Evolutionary conservation across 2,113 vertebrate genomes (phyloP).

Genomic region (Siniperca knerii): DNA sequence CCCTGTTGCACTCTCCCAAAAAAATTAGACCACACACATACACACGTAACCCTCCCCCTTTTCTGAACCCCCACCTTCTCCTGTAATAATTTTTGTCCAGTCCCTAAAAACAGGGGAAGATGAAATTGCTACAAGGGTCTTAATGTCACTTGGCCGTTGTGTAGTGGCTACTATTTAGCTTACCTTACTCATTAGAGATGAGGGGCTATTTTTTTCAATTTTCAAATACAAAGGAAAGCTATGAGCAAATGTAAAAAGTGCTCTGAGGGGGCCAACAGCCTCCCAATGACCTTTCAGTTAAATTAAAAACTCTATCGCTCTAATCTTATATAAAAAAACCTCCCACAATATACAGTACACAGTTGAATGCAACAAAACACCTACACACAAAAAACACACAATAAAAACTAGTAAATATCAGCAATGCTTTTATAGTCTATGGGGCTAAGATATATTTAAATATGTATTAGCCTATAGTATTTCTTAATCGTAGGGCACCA

Average conservation of each 20-base stretch:
- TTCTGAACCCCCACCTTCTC: neutral
- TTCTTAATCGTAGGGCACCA: neutral
- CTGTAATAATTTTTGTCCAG: conserved; percentile 4
- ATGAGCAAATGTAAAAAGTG: neutral
- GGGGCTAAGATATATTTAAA: neutral
- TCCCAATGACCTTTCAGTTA: neutral
- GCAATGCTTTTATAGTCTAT: neutral
- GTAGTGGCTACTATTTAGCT: neutral
- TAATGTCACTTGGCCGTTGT: neutral
- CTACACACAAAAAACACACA: neutral
- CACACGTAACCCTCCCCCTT: conserved; percentile 1
- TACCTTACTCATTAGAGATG: neutral
- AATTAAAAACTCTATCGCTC: neutral
- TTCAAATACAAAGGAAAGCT: neutral
- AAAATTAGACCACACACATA: too few species aligned
- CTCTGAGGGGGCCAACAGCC: neutral
- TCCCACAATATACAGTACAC: neutral
- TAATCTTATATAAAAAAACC: neutral
- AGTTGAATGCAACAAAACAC: neutral
- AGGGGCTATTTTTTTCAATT: neutral
- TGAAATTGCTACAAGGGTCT: neutral
- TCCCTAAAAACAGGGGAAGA: neutral
- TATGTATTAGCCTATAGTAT: neutral
- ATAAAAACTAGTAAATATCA: neutral
- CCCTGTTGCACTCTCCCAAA: neutral